Evolutionary conservation across 2,113 vertebrate species (phyloP), one percentile per base, ranked within the genome.

Genomic region (Salminus brasiliensis): DNA sequence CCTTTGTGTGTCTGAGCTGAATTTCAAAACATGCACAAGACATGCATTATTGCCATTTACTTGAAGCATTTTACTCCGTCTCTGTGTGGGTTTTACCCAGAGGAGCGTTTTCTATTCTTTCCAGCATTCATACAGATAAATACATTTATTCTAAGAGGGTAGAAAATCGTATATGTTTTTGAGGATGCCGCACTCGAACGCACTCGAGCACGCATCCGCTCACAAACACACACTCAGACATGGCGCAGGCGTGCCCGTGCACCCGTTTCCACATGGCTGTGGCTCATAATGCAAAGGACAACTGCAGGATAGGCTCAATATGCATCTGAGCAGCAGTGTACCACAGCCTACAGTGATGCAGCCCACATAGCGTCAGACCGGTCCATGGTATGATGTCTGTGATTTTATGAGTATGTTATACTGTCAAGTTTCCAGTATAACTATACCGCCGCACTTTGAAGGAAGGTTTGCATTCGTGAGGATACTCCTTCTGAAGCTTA

Each of bases 11-110:
- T 72, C 62, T 67, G 25, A 80, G 72, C 34, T 41, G 74, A 71
- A 76, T 76, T 76, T 70, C 29, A 72, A 79, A 79, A 79, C 69
- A 72, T 34, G 43, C 25, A 65, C 57, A 1, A 79, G 69, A 73
- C 57, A 25, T 32, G 59, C 45, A 60, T 79, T 79, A 79, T 65
- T 72, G 59, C 59, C 52, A 63, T 65, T 53, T 62, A 71, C 55
- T 59, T 34, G 39, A 29, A 68, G 68, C 63, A 67, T n/a, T 63
- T 79, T 79, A 79, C 39, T 55, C 69, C 13, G 34, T 16, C 34
- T 72, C 60, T 25, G 25, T 66, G 76, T 49, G 59, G 34, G 16
- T 53, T 53, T 63, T 49, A 12, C 29, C 18, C 43, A 53, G 16
- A 21, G n/a, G 57, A 79, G 43, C 60, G 21, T 32, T 79, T 79